Evolutionary conservation across 2,888 invertebrate genomes (phyloP).

Genomic region (Gnatocerus cornutus): DNA sequence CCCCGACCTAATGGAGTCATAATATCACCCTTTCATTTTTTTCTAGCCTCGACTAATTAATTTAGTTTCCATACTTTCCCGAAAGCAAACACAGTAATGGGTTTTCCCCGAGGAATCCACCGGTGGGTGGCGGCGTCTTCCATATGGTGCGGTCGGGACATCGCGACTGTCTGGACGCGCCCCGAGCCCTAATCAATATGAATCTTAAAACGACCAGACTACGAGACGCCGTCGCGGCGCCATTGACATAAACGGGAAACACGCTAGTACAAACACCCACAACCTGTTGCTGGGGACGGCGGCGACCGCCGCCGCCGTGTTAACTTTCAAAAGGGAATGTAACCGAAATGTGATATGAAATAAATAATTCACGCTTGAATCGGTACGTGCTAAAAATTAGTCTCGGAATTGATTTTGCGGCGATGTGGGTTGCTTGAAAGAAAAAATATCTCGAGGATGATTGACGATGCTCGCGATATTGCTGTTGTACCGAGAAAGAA

Average conservation of each 20-base stretch:
- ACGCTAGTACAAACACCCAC: conserved; percentile 53
- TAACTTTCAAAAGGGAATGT: conserved; percentile 1
- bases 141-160: conserved; percentile 44
- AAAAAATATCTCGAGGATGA: background rate
- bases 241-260: conserved; percentile 52
- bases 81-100: background rate
- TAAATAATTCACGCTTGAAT: too few species aligned
- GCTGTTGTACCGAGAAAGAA: background rate
- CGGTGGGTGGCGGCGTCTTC: conserved; percentile 16
- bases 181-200: conserved; percentile 56
- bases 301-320: conserved; percentile 17
- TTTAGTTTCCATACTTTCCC: too few species aligned
- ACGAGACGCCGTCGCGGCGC: conserved; percentile 58
- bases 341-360: background rate
- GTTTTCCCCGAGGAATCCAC: background rate
- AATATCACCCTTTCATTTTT: background rate
- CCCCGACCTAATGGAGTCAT: too few species aligned
- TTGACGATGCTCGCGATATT: background rate
- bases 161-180: conserved; percentile 48
- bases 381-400: too few species aligned
- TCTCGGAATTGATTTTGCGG: too few species aligned
- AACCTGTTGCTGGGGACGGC: conserved; percentile 56
- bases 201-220: conserved; percentile 58
- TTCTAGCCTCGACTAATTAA: too few species aligned
- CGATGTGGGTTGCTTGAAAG: background rate